Percentiles rank a stretch among this genome's conserved stretches.
Conservation (phyloP, 2,113 vertebrate genomes). For the Sterrhoptilus dennistouni region DNA sequence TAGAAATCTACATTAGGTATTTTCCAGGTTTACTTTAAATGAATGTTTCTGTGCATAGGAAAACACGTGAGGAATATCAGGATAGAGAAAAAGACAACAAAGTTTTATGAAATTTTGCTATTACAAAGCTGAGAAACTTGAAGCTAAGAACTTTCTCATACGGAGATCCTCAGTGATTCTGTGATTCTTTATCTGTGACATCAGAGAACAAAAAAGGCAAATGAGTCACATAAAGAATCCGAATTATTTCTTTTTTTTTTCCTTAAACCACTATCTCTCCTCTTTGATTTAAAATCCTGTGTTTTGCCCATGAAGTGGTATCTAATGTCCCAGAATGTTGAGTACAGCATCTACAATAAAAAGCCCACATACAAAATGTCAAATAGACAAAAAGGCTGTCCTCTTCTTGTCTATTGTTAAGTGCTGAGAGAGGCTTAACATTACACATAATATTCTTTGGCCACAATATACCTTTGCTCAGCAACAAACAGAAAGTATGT, state of each 20-base stretch:
- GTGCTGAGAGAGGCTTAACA: not conserved
- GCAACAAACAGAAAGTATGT: not conserved
- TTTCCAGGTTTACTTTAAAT: not conserved
- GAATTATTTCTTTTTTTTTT: not conserved
- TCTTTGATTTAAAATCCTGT: not conserved
- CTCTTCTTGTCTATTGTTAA: not conserved
- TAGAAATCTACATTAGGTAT: not conserved
- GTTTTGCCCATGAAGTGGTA: not conserved
- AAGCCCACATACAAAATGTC: not conserved
- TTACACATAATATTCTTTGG: not conserved
- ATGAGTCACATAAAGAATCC: not conserved
- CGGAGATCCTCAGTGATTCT: not conserved
- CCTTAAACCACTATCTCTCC: not conserved
- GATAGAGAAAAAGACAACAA: not conserved
- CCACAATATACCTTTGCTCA: not conserved
- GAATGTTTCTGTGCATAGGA: not conserved
- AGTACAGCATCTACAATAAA: not conserved
- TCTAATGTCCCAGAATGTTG: not conserved
- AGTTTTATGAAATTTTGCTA: not conserved
- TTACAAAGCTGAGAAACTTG: not conserved
- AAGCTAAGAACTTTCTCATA: not conserved
- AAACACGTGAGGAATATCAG: accelerated
- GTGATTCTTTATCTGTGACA: not conserved
- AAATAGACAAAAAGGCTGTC: not conserved
- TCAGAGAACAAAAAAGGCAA: not conserved